Base-by-base conservation (phyloP, 2,888 invertebrate species). In the Parnassius apollo region DNA sequence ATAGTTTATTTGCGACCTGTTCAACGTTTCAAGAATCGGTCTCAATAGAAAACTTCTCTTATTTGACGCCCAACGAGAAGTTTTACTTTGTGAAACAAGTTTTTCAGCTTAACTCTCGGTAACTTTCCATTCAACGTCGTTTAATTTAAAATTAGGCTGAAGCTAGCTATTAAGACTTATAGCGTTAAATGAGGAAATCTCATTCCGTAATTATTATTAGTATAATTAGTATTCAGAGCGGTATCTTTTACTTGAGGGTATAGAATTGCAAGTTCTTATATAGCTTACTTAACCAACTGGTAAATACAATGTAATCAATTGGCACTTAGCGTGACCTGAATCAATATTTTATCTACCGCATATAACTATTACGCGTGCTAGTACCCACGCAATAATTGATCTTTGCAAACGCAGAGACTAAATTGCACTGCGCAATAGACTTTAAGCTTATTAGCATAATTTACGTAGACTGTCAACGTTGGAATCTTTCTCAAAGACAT, bases 61-160 rank as follows among this genome's bases (percentile, higher is more conserved):
- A 75, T 77, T 78, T 75, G 68, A 76, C 71, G 70, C 69, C 68
- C 67, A 72, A 67, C 64, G 10, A 48, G 69, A 69, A 72, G 70
- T 71, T 71, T 70, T 71, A 75, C 78, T 77, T 76, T 70, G 69
- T 66, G 69, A 75, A 78, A 76, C 71, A 77, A 77, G 74, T 79
- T 78, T 76, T 77, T 72, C 71, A 73, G 71, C 71, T 75, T 65
- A 65, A 69, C 66, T 67, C 68, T 67, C 65, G 45, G 62, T 63
- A 69, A 75, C 68, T 71, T 73, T 71, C 71, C 66, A 71, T 76
- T 75, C 65, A 73, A 68, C 65, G 68, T 59, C 68, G 69, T 71
- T 74, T 71, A 73, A 71, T 68, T 75, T 64, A 61, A 72, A 72
- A 72, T 71, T 70, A 70, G 66, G 67, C 66, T 69, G 65, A 68